Percentiles rank a stretch among this genome's conserved stretches.
phyloP scores from a whole-genome alignment of 2,113 vertebrate genomes.

The Nyctereutes procyonoides region DNA sequence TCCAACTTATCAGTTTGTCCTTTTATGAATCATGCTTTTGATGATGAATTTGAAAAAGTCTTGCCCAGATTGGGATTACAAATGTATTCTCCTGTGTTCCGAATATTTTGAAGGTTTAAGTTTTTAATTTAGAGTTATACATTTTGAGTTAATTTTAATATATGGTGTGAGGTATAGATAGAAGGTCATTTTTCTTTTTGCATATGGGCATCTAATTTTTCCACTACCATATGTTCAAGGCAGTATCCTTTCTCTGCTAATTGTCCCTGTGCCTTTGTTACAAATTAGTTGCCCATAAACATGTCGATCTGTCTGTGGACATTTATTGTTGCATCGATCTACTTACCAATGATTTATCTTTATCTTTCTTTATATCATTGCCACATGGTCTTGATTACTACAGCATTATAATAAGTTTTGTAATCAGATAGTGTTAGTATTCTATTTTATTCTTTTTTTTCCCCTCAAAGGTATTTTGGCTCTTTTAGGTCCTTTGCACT shows the following conservation, averaged over 20 bases:
- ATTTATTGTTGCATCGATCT: neutral
- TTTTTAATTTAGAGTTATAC: neutral
- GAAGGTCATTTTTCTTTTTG: neutral
- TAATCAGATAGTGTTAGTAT: neutral
- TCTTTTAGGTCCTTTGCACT: neutral
- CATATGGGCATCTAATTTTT: neutral
- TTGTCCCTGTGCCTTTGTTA: neutral
- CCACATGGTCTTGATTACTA: neutral
- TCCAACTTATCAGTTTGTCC: neutral
- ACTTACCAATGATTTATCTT: neutral
- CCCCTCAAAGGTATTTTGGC: neutral
- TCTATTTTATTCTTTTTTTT: neutral
- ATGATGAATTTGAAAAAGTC: conserved; percentile 2
- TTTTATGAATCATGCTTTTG: neutral
- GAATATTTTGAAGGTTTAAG: neutral
- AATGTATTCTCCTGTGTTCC: neutral
- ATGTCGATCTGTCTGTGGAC: neutral
- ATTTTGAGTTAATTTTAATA: neutral
- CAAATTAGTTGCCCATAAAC: neutral
- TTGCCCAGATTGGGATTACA: neutral
- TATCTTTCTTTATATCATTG: neutral
- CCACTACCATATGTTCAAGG: neutral
- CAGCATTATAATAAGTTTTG: neutral
- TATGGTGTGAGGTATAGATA: neutral
- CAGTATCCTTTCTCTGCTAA: neutral